phyloP scores from a whole-genome alignment of 2,888 invertebrate genomes.

The Petrolisthes cinctipes region DNA sequence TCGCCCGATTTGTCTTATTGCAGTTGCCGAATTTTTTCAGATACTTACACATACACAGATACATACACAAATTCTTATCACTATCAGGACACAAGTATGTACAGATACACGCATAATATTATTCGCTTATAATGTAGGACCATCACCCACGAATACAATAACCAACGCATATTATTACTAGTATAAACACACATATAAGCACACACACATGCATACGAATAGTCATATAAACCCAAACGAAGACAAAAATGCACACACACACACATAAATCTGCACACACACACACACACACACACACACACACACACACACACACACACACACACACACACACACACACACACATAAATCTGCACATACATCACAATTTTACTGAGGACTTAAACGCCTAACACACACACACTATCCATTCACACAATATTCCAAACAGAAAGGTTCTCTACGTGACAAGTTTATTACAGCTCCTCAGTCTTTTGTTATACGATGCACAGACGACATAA shows the following conservation, averaged over 20 bases:
- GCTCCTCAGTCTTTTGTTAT: too few species aligned
- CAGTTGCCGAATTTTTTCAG: too few species aligned
- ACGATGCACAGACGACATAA: too few species aligned
- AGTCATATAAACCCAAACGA: neutral
- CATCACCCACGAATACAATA: neutral
- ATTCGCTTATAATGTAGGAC: neutral
- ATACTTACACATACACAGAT: neutral
- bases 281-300: slow-evolving; percentile 1
- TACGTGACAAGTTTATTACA: too few species aligned
- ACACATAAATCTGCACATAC: too few species aligned
- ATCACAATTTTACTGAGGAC: too few species aligned
- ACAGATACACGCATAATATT: neutral
- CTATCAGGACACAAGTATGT: neutral
- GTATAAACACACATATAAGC: neutral
- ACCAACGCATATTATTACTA: neutral
- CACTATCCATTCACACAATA: too few species aligned
- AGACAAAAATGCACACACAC: neutral
- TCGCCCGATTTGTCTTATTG: too few species aligned
- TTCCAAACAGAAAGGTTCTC: too few species aligned
- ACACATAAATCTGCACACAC: neutral
- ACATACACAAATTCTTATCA: neutral
- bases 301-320: slow-evolving; percentile 1
- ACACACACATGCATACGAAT: neutral
- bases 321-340: slow-evolving; percentile 1
- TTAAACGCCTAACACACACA: too few species aligned